Evolutionary conservation across 2,797 vertebrate species (phyloP), one percentile per base, ranked within the genome.

Genomic region (Phrynocephalus vlangalii): DNA sequence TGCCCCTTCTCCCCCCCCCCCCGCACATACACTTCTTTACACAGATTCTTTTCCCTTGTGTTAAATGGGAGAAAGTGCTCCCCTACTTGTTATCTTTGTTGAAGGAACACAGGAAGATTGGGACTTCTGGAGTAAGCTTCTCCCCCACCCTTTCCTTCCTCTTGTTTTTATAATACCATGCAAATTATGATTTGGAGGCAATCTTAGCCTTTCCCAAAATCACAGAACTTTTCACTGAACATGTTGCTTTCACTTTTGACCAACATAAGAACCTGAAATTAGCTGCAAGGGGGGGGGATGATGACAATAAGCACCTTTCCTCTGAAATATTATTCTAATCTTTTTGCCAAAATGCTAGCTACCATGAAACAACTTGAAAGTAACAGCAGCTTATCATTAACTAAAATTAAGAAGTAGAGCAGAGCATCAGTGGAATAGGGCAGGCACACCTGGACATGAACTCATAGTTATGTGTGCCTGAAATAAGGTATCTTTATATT

Each of bases 401-500:
- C 28, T 22, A 80, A 77, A 33, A 79, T 1, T 6, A 70, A 5
- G 48, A 4, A 70, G 76, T 5, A 8, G 44, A 38, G 20, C 26
- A 85, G 79, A 3, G 33, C 70, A 80, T 67, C n/a, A 18, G n/a
- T 24, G 26, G 80, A 28, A 11, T 3, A 63, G 8, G 26, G 26
- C 18, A 56, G 33, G 24, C 4, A 76, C 75, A 77, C 28, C 20
- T 50, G 60, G 18, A 24, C 15, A 70, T 20, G 3, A 83, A 56
- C 52, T 11, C 52, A 8, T 20, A 52, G 1, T n/a, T 52, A 22
- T 81, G 30, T 67, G 24, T 68, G 67, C 6, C 44, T 68, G 15
- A 76, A 84, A 9, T 2, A 30, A 50, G 7, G 28, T 30, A 83
- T 82, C 28, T 48, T 87, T 85, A 91, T 67, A 83, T 80, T 20